Evolutionary conservation across 37 sponge, comb jelly and placozoan genomes (phyloP).

Genomic region (Geodia barretti): DNA sequence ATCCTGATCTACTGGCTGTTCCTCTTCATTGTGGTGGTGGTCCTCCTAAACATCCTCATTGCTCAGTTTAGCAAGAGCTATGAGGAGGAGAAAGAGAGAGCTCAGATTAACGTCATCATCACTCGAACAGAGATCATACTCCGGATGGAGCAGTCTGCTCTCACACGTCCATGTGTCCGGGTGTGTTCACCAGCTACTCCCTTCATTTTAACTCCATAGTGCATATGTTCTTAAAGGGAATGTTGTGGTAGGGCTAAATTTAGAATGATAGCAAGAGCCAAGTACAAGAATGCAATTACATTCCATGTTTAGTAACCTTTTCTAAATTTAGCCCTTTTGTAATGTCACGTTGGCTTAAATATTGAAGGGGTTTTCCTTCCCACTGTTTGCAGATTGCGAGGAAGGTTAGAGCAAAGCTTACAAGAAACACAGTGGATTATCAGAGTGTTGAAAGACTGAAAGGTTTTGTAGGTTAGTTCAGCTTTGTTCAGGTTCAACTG

Average conservation of each 20-base stretch:
- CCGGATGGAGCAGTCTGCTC: not conserved
- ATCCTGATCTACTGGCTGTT: constrained; percentile 22
- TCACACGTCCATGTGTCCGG: not conserved
- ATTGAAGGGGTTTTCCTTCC: too few species aligned
- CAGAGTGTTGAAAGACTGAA: not conserved
- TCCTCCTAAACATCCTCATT: constrained; percentile 38
- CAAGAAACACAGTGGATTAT: not conserved
- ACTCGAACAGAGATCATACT: not conserved
- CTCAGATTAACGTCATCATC: not conserved
- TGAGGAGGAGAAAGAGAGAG: constrained; percentile 8
- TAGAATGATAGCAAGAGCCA: too few species aligned
- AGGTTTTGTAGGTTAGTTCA: too few species aligned
- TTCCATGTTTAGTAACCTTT: too few species aligned
- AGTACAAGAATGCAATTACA: too few species aligned
- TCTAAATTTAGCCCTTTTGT: too few species aligned
- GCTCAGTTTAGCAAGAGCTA: constrained; percentile 37
- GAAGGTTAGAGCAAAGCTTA: not conserved
- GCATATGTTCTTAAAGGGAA: not conserved
- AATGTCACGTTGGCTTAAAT: too few species aligned
- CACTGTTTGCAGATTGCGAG: not conserved
- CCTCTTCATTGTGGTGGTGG: constrained; percentile 24
- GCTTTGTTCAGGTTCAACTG: too few species aligned
- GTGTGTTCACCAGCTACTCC: too few species aligned
- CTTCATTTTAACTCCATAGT: too few species aligned
- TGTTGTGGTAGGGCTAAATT: too few species aligned